Evolutionary conservation across 2,797 vertebrate species (phyloP).

Genomic region (Carduelis carduelis): DNA sequence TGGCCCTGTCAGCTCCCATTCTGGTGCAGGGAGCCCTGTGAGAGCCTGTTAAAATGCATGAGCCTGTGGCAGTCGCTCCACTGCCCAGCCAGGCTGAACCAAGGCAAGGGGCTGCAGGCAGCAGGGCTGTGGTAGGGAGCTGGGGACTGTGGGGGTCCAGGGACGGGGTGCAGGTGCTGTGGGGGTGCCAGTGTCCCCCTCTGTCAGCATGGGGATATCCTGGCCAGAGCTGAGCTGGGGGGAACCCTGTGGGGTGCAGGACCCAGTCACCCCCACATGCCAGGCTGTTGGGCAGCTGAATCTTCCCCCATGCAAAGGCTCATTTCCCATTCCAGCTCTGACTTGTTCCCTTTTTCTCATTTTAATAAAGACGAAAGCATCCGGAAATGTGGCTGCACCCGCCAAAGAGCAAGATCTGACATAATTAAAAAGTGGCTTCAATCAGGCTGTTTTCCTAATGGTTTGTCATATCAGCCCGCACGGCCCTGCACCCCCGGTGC

Average conservation of each 20-base stretch:
- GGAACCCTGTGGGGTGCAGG: not conserved
- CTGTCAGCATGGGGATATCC: not conserved
- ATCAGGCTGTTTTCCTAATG: slow-evolving; percentile 65
- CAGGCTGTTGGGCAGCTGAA: not conserved
- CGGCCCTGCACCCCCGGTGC: slow-evolving; percentile 5
- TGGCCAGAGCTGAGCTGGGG: rapidly evolving
- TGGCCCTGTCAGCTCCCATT: slow-evolving; percentile 74
- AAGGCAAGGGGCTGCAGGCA: not conserved
- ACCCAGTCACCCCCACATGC: not conserved
- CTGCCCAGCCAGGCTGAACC: not conserved
- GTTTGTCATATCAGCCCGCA: slow-evolving; percentile 65
- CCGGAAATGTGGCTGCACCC: slow-evolving; percentile 47
- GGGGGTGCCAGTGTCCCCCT: not conserved
- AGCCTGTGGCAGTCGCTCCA: slow-evolving; percentile 6
- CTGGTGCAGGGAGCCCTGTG: not conserved
- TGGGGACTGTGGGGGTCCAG: not conserved
- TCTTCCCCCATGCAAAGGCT: not conserved
- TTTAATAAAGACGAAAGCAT: slow-evolving; percentile 69
- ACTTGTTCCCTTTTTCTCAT: slow-evolving; percentile 59
- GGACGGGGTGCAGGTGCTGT: rapidly evolving
- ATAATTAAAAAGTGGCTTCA: slow-evolving; percentile 73
- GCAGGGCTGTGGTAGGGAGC: rapidly evolving
- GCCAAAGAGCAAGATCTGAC: slow-evolving; percentile 57
- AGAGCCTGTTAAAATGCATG: slow-evolving; percentile 73
- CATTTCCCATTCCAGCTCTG: slow-evolving; percentile 66